phyloP scores from a whole-genome alignment of 2,888 invertebrate genomes.

The Agrotis clavis region DNA sequence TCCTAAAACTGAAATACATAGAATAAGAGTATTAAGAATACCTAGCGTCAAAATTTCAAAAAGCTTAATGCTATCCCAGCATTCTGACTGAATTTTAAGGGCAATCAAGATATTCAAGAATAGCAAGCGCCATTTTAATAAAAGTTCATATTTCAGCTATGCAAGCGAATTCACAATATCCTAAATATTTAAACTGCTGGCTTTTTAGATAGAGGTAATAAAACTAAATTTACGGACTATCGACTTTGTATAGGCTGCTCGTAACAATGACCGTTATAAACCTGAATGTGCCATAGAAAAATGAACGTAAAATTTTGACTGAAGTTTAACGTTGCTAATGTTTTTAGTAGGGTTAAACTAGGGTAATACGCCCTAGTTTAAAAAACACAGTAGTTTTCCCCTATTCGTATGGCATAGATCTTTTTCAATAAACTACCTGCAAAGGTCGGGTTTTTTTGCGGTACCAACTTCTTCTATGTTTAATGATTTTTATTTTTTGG shows the following conservation, averaged over 20 bases:
- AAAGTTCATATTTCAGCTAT: not conserved
- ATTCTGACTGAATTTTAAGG: too few relatives aligned
- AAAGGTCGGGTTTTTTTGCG: too few relatives aligned
- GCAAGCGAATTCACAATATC: constrained; percentile 9
- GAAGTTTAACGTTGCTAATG: constrained; percentile 7
- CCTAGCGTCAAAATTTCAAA: too few relatives aligned
- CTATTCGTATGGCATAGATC: too few relatives aligned
- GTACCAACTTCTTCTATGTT: too few relatives aligned
- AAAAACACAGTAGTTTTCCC: too few relatives aligned
- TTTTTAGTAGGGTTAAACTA: not conserved
- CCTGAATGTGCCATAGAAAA: constrained; percentile 16
- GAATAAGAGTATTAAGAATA: too few relatives aligned
- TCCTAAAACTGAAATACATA: too few relatives aligned
- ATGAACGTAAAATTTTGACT: constrained; percentile 17
- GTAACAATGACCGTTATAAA: constrained; percentile 20
- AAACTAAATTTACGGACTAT: constrained; percentile 52
- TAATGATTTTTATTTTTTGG: too few relatives aligned
- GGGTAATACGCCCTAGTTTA: too few relatives aligned
- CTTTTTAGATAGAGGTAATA: constrained; percentile 42
- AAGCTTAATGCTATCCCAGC: too few relatives aligned
- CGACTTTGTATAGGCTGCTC: constrained; percentile 23
- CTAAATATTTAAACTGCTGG: constrained; percentile 34
- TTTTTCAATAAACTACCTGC: too few relatives aligned
- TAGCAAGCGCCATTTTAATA: not conserved
- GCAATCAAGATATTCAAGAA: not conserved